phyloP scores from a whole-genome alignment of 2,113 vertebrate species.

The Brachypteracias leptosomus region DNA sequence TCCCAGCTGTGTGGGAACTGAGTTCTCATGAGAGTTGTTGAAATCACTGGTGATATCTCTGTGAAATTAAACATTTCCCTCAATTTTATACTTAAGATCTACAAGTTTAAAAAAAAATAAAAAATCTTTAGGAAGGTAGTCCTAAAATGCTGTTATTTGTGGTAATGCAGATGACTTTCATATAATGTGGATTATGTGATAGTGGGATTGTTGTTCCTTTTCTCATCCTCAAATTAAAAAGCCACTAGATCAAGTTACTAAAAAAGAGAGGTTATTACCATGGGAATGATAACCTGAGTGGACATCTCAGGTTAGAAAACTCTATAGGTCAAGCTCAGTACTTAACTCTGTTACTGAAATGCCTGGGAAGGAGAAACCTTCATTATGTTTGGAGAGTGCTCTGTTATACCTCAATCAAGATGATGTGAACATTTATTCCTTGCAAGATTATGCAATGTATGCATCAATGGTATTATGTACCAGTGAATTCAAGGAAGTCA shows the following conservation, averaged over 20 bases:
- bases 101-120: too few relatives aligned
- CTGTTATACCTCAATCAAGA: background rate
- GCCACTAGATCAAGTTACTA: background rate
- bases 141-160: background rate
- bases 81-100: background rate
- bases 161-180: background rate
- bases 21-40: background rate
- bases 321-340: background rate
- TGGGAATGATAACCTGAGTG: background rate
- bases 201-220: background rate
- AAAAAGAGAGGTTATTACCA: background rate
- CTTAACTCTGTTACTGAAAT: background rate
- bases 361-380: background rate
- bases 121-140: background rate
- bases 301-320: background rate
- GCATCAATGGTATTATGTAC: background rate
- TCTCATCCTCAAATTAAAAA: background rate
- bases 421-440: background rate
- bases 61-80: background rate
- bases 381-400: background rate
- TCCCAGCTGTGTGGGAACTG: background rate
- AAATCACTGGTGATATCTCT: background rate
- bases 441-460: background rate
- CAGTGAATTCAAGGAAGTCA: background rate
- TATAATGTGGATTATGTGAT: background rate